A percentile compares a stretch with the other conserved stretches of the same genome.
These are phyloP conservation scores for Spisula solida DNA, from an alignment of 2,888 invertebrate species.

Conservation along the genomic window DNA sequence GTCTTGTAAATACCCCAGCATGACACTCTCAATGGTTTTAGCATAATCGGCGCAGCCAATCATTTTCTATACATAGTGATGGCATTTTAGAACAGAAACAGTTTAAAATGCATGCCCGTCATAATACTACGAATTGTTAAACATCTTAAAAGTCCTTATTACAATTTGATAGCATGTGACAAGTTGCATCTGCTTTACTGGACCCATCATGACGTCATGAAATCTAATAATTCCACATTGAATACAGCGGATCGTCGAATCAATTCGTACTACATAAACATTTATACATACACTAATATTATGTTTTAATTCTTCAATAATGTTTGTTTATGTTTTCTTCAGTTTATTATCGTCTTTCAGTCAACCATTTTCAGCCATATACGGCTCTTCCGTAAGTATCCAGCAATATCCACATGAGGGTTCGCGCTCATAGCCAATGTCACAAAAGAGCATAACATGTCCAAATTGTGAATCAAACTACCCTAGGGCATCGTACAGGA, in stretches of 20 bases:
- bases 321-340: no score
- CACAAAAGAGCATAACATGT: no score
- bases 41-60: background rate
- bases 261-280: no score
- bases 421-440: no score
- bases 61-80: background rate
- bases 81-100: background rate
- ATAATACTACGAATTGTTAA: background rate
- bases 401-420: no score
- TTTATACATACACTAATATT: no score
- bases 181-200: background rate
- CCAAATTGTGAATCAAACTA: no score
- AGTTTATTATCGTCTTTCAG: no score
- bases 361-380: no score
- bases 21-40: background rate
- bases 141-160: background rate
- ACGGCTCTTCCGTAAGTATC: no score
- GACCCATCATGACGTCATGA: background rate
- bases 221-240: background rate
- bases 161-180: background rate
- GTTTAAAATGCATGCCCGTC: background rate
- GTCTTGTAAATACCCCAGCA: background rate
- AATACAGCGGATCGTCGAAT: background rate
- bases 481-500: no score
- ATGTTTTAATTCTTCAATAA: no score